Base-by-base conservation (phyloP, 2,797 vertebrate species). In the Netta rufina region DNA sequence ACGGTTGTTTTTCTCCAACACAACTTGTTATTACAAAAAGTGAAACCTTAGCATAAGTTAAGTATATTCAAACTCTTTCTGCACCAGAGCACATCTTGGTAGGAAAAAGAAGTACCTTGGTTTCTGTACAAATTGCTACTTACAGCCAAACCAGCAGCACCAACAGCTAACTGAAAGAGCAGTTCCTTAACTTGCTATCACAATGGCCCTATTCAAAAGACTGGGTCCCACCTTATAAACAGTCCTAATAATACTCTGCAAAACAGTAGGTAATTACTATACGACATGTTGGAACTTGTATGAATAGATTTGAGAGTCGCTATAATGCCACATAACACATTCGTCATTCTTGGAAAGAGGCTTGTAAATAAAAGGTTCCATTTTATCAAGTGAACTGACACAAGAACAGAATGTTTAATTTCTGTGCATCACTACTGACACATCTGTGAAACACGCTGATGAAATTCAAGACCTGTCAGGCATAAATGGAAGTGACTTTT, bases 361-460 rank as follows among this genome's bases (percentile, higher is more conserved):
- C 75, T 47, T 53, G n/a, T 43, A 83, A 56, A 67, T 15, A 71
- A 43, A 74, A 73, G 30, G 8, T 85, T 71, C 69, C 27, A 22
- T 32, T 71, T 76, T 57, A 72, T 61, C 76, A 30, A 0, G 0
- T 30, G 62, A 89, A 66, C 49, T 49, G 60, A 61, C 38, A 69
- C 22, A 76, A 30, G 30, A 84, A 61, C 32, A 47, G n/a, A 64
- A 13, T 2, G 25, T 49, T 66, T 71, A 21, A 57, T 18, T 60
- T 36, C 38, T 60, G 25, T 24, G 36, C 19, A 54, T 64, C 47
- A 5, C 33, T 78, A 60, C 22, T 5, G 14, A 57, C 5, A 56
- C 3, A 1, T 87, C 39, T 61, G 43, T 76, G 53, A 88, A 85
- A 75, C 3, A 27, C 0, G 0, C 33, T 27, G 25, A 38, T 22